Percentiles rank a stretch among this genome's conserved stretches.
These are phyloP conservation scores for Engystomops pustulosus DNA, from an alignment of 2,113 vertebrate species.

Conservation along the genomic window DNA sequence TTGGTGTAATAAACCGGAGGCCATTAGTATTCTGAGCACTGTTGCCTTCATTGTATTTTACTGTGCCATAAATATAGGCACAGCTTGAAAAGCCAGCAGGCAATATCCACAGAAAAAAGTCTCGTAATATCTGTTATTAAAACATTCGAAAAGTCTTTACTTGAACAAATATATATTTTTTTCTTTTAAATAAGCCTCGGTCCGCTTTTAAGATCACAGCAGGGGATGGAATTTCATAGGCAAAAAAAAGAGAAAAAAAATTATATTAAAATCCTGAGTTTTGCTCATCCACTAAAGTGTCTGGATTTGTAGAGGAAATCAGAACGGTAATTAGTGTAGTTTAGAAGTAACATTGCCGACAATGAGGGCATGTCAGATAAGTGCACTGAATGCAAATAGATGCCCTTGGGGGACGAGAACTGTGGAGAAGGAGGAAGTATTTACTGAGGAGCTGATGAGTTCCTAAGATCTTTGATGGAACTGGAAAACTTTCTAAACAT, in stretches of 20 bases:
- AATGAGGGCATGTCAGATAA: constrained; percentile 51
- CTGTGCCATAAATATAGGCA: constrained; percentile 72
- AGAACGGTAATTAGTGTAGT: constrained; percentile 33
- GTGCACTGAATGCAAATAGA: constrained; percentile 19
- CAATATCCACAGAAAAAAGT: constrained; percentile 69
- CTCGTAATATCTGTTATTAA: constrained; percentile 74
- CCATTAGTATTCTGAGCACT: constrained; percentile 71
- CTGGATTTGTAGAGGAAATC: constrained; percentile 37
- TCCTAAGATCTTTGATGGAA: background rate
- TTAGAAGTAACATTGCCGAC: constrained; percentile 26
- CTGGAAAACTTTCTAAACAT: constrained; percentile 1
- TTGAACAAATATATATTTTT: constrained; percentile 65
- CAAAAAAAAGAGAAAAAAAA: constrained; percentile 10
- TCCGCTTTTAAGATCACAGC: constrained; percentile 23
- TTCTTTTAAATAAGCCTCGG: constrained; percentile 56
- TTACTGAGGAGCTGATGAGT: background rate
- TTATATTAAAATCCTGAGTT: constrained; percentile 6
- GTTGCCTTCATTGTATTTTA: constrained; percentile 71
- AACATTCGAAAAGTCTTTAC: constrained; percentile 70
- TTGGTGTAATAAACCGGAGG: constrained; percentile 73
- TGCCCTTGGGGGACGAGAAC: constrained; percentile 38
- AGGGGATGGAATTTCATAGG: background rate
- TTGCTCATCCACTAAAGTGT: background rate
- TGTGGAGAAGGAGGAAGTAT: background rate
- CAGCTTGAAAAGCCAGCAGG: constrained; percentile 71